phyloP scores from a whole-genome alignment of 1,140 invertebrate species.

The Lanistes nyassanus region DNA sequence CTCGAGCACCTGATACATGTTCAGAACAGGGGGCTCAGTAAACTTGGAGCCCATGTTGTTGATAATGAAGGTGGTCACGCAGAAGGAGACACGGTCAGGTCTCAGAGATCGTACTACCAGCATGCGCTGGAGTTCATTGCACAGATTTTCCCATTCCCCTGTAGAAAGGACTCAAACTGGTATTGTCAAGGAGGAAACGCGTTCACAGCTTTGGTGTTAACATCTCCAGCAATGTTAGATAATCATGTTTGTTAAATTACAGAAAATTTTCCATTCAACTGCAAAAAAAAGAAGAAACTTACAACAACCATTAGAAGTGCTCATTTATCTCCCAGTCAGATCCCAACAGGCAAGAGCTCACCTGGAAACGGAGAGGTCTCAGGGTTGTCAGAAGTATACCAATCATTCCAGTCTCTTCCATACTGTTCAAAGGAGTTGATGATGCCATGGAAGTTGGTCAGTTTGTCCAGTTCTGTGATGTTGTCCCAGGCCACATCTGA shows the following conservation, averaged over 20 bases:
- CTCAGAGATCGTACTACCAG: constrained; percentile 66
- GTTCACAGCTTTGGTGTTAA: too few relatives aligned
- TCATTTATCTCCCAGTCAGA: constrained; percentile 2
- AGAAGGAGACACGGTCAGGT: constrained; percentile 67
- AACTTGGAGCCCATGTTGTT: constrained; percentile 68
- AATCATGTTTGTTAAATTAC: too few relatives aligned
- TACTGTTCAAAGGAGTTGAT: constrained; percentile 81
- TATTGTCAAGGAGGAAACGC: too few relatives aligned
- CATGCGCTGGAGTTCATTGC: constrained; percentile 73
- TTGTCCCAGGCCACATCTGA: constrained; percentile 84
- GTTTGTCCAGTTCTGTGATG: constrained; percentile 85
- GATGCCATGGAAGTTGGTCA: constrained; percentile 83
- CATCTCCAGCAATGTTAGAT: too few relatives aligned
- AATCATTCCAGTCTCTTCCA: constrained; percentile 79
- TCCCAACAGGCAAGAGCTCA: constrained; percentile 39
- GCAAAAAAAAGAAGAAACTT: too few relatives aligned
- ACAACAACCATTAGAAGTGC: too few relatives aligned
- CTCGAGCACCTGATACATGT: constrained; percentile 67
- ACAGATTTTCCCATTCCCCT: constrained; percentile 83
- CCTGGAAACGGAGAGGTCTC: constrained; percentile 77
- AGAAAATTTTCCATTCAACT: too few relatives aligned
- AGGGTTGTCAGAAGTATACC: constrained; percentile 81
- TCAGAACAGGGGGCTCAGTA: constrained; percentile 67
- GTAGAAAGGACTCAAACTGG: constrained; percentile 25
- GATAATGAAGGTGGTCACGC: constrained; percentile 66